Base-by-base conservation (phyloP, 1,140 invertebrate species). In the Temnothorax nylanderi region DNA sequence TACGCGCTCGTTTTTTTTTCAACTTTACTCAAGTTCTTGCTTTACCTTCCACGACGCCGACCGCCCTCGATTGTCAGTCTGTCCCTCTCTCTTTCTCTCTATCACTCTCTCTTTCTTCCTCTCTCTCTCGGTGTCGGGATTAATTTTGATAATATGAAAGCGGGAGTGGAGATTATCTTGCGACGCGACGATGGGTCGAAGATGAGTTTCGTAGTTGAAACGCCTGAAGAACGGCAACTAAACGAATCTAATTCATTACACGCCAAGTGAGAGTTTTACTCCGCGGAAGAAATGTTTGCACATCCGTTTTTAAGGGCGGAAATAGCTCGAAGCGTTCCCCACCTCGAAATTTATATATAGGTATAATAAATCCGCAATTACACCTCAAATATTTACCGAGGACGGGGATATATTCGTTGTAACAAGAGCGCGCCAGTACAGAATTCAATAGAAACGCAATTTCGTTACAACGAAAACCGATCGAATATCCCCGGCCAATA, bases 21-120 rank as follows among this genome's bases (percentile, higher is more conserved):
- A 41, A 64, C 71, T 87, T 85, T 51, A 16, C 80, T 89, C 41
- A 41, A 87, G 67, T 86, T 85, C 78, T 69, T 72, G 82, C 74
- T 80, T 80, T 86, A 26, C 77, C 64, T 90, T 75, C 81, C 65
- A 72, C 76, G 74, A 76, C 75, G 71, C 71, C 86, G 77, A 60
- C 74, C 86, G 78, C 81, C 88, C 88, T 80, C 67, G 54, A 60
- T 85, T 87, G 89, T 90, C 82, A 60, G 64, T 71, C 65, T 85
- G 74, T 80, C 18, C 37, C 64, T 44, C 10, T 65, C 62, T 44
- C 26, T 60, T 13, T 60, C 56, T 26, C 56, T 58, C n/a, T 58
- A 21, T 67, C 8, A 4, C 8, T 41, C 37, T 69, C 41, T 47
- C 41, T 69, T 0, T 47, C n/a, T 47, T 1, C 6, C 41, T 16